phyloP scores from a whole-genome alignment of 2,113 vertebrate species.

The Arvicanthis niloticus region DNA sequence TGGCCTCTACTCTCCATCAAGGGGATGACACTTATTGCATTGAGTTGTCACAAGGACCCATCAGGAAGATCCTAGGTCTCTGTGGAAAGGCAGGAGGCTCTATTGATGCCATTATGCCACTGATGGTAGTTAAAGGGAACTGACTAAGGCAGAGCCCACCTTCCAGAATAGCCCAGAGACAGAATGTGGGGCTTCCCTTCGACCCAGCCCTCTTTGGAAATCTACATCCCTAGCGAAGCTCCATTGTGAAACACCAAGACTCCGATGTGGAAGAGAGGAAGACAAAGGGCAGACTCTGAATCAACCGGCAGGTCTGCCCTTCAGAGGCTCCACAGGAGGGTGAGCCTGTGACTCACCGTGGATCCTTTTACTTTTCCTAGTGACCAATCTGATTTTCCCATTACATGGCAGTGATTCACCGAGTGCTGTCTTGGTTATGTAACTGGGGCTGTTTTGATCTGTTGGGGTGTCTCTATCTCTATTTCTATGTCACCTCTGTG shows the following conservation, averaged over 20 bases:
- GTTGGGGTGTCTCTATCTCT: constrained; percentile 42
- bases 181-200: neutral
- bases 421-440: constrained; percentile 80
- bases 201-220: constrained; percentile 1
- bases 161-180: neutral
- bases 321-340: constrained; percentile 78
- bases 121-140: neutral
- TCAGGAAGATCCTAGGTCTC: accelerated
- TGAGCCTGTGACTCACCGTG: constrained; percentile 84
- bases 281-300: constrained; percentile 84
- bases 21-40: neutral
- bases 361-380: constrained; percentile 82
- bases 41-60: neutral
- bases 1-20: neutral
- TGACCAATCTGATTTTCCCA: constrained; percentile 84
- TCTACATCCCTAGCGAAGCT: constrained; percentile 52
- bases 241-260: constrained; percentile 74
- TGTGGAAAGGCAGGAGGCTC: neutral
- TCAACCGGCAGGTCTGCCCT: constrained; percentile 77
- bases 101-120: neutral
- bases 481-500: constrained; percentile 29
- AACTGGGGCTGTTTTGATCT: constrained; percentile 42
- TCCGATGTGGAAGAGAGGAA: constrained; percentile 39
- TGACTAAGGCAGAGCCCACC: neutral
- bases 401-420: constrained; percentile 83